Conservation (phyloP, 2,888 invertebrate genomes). For the Sepioteuthis lessoniana region DNA sequence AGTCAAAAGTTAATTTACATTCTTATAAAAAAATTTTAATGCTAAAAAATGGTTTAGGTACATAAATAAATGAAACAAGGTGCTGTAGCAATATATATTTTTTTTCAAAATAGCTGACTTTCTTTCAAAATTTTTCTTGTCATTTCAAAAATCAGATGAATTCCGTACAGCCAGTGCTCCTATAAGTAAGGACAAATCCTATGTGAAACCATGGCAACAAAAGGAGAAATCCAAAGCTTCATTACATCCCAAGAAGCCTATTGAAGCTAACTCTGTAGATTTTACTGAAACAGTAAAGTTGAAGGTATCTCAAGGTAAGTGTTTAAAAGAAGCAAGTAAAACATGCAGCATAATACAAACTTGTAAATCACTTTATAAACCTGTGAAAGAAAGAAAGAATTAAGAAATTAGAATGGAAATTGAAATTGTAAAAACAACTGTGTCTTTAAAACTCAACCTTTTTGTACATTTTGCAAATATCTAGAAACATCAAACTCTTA, state of each 20-base stretch:
- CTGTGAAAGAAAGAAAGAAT: too few species aligned
- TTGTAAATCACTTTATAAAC: neutral
- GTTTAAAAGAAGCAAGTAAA: neutral
- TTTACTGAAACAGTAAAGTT: neutral
- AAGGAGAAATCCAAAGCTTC: neutral
- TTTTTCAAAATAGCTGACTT: neutral
- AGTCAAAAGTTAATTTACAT: too few species aligned
- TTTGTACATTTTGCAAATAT: too few species aligned
- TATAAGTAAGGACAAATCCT: neutral
- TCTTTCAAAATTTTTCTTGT: neutral
- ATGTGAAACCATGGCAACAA: neutral
- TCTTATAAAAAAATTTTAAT: too few species aligned
- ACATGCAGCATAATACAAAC: neutral
- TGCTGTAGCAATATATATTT: too few species aligned
- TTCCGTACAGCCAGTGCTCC: slow-evolving; percentile 21
- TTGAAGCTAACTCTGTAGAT: neutral
- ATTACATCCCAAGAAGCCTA: neutral
- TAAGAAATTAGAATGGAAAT: too few species aligned
- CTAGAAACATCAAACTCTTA: too few species aligned
- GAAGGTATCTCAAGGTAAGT: neutral
- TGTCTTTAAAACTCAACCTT: too few species aligned
- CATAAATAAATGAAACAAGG: too few species aligned
- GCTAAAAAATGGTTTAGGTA: too few species aligned
- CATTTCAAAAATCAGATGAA: neutral
- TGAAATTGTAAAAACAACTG: too few species aligned